Base-by-base conservation (phyloP, 2,113 vertebrate species). In the Mormyrus iriodes region DNA sequence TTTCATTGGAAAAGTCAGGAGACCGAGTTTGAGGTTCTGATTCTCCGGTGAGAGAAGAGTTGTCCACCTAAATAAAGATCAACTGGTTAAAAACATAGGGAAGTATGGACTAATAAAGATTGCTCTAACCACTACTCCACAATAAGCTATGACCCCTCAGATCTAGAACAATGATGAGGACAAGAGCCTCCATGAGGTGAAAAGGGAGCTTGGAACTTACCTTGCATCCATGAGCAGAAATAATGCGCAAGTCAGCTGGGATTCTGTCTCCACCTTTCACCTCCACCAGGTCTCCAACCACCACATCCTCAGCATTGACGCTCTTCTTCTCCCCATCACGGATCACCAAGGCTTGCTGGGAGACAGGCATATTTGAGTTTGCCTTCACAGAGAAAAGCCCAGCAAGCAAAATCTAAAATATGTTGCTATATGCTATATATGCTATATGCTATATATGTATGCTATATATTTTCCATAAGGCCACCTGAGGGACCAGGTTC, bases 231-330 rank as follows among this genome's bases (percentile, higher is more conserved):
- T 97, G 96, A 4, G 98, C 97, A 82, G 97, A 97, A 91, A 99
- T 93, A 86, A 99, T 92, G 42, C 98, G 93, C 92, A 99, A 94
- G 91, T 99, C 98, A 0, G 98, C 98, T 0, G 98, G 98, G 90
- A 99, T 97, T 90, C 98, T 94, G 94, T 99, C 98, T 83, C 98
- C 98, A n/a, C 98, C 98, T 90, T 99, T 99, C 48, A 99, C 97
- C 90, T 99, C 98, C 89, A 99, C 98, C 44, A 99, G 92, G 89
- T 99, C 98, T 84, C 98, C 98, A 0, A 94, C 95, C 0, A 98
- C 98, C 2, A 99, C 98, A 0, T 97, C 97, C 91, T 98, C 98
- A 0, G 98, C 98, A 0, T 99, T 99, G 90, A 99, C 97, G 93
- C 94, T 96, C 88, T 96, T 94, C 91, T 99, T 99, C 90, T 99